Base-by-base conservation (phyloP, 2,888 invertebrate genomes). In the Cynaeus angustus region DNA sequence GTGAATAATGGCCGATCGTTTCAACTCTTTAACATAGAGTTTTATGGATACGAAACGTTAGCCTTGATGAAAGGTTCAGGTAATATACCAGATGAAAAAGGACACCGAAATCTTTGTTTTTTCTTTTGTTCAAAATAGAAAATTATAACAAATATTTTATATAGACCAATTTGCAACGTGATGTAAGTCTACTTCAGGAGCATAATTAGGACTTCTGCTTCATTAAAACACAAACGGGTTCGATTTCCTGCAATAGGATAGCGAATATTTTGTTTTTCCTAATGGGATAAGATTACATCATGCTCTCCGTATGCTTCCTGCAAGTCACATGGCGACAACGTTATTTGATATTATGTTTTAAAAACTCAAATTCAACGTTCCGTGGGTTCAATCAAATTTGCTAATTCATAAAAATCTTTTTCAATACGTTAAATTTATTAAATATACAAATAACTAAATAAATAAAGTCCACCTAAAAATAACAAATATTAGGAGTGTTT, bases 161-260 rank as follows among this genome's bases (percentile, higher is more conserved):
- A 21, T 21, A 21, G 21, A 21, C 21, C 8, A 37, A n/a, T 43
- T 41, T 43, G 13, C 45, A 21, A 21, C 21, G n/a, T n/a, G n/a
- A 21, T 21, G 21, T 21, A 21, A 21, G 21, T 21, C 21, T 21
- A 43, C 43, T 28, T 26, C 43, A 37, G 7, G 14, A 26, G 52
- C 52, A 56, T 59, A 45, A 48, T 62, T 62, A 62, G 62, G 62
- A 50, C 50, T 62, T 21, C 14, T 52, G 50, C 28, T 41, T 64
- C 28, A 21, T 13, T 64, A 46, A 41, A 64, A 53, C 50, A 37
- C 14, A 64, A 64, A 64, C 64, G 37, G 52, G 64, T 64, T 64
- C 53, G 12, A 52, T 64, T 64, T 64, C 64, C 64, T 64, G 64
- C 53, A 52, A 64, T 33, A 41, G 41, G 62, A 62, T 64, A 52